phyloP scores from a whole-genome alignment of 2,888 invertebrate genomes.

The Caprella mutica region DNA sequence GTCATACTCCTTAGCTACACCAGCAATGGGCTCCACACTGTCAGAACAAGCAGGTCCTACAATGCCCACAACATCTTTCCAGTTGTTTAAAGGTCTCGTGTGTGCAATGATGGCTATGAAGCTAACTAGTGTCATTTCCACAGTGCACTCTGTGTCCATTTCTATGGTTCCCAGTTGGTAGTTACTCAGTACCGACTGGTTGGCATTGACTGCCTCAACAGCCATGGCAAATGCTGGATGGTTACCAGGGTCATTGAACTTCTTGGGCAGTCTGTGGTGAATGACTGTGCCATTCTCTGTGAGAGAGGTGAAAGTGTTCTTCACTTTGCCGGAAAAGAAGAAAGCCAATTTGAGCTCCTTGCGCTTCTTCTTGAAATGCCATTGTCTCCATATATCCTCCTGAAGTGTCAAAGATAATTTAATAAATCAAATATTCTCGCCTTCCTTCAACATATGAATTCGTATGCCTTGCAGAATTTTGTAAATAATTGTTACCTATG shows the following conservation, averaged over 20 bases:
- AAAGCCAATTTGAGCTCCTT: no score
- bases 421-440: no score
- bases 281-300: neutral
- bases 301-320: neutral
- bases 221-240: constrained; percentile 45
- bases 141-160: constrained; percentile 56
- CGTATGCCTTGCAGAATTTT: no score
- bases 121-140: constrained; percentile 60
- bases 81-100: constrained; percentile 15
- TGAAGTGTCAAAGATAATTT: no score
- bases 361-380: no score
- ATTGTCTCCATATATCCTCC: no score
- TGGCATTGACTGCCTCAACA: constrained; percentile 50
- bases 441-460: no score
- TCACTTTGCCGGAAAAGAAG: no score
- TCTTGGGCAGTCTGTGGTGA: neutral
- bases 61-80: constrained; percentile 26
- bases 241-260: constrained; percentile 17
- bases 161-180: constrained; percentile 50
- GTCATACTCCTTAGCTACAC: constrained; percentile 59
- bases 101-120: constrained; percentile 56
- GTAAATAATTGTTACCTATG: no score
- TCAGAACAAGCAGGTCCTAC: constrained; percentile 65
- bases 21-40: constrained; percentile 65
- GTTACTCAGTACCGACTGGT: constrained; percentile 49